These are phyloP conservation scores for Carcina quercana DNA, from an alignment of 2,888 invertebrate species.

Conservation along the genomic window DNA sequence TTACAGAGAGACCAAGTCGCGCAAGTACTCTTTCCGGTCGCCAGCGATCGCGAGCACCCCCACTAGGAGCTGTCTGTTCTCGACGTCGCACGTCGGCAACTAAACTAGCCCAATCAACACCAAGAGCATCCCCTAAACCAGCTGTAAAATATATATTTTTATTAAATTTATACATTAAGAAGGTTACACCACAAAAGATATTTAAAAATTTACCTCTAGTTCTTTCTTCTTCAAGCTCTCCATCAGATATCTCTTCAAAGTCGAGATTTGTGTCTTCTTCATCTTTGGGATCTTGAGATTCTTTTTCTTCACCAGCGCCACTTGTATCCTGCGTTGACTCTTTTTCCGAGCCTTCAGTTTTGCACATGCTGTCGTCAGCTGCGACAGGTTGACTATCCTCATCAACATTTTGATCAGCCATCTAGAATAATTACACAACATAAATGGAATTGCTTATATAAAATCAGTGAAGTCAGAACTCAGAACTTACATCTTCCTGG, in stretches of 20 bases:
- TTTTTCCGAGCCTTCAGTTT: constrained; percentile 51
- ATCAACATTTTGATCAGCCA: constrained; percentile 58
- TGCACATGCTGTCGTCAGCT: constrained; percentile 39
- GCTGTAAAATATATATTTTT: constrained; percentile 32
- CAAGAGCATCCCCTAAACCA: constrained; percentile 91
- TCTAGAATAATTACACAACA: constrained; percentile 28
- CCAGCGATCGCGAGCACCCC: constrained; percentile 85
- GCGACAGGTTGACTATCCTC: constrained; percentile 53
- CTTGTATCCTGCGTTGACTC: constrained; percentile 65
- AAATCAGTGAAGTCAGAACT: too few relatives aligned
- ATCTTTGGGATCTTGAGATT: constrained; percentile 73
- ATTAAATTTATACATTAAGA: constrained; percentile 7
- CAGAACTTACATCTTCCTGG: constrained; percentile 77
- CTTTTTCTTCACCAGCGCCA: constrained; percentile 56
- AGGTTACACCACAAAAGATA: not conserved
- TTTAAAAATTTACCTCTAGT: constrained; percentile 58
- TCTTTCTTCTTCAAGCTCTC: constrained; percentile 89
- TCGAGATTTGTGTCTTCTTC: constrained; percentile 84
- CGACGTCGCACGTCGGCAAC: constrained; percentile 82
- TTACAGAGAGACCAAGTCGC: constrained; percentile 85
- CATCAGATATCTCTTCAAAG: constrained; percentile 93
- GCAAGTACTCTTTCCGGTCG: constrained; percentile 85
- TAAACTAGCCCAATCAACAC: constrained; percentile 96
- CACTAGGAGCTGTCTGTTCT: constrained; percentile 62
- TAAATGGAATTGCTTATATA: constrained; percentile 2